Base-by-base conservation (phyloP, 2,797 vertebrate genomes). In the Pangasius krempfi region DNA sequence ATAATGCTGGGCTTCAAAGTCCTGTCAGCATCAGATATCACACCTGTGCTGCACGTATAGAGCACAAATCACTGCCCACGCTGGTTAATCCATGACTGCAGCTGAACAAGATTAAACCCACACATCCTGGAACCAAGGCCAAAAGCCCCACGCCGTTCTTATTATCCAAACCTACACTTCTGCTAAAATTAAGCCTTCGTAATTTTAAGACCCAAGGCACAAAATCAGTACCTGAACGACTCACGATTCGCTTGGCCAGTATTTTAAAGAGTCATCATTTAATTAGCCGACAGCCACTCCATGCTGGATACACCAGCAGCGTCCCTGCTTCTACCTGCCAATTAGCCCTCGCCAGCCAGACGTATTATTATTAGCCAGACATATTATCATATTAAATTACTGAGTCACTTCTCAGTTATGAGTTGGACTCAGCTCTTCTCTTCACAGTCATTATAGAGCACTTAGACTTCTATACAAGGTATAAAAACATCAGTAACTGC, bases 331-430 rank as follows among this genome's bases (percentile, higher is more conserved):
- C 76, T 84, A 91, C 85, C 90, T 89, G 88, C 88, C 89, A 92
- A 91, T 90, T 90, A 91, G 87, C 81, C 88, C 88, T 88, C 66
- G 10, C 68, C 60, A 88, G 85, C 72, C 87, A 52, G 79, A 87
- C 92, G 88, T 79, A 87, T 87, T 87, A 86, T 86, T 86, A 76
- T 66, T 87, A 79, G 86, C 86, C 90, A 90, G 86, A 88, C 79
- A 87, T 87, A 88, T 92, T 91, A 88, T 87, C 86, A 70, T 81
- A 14, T 88, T 54, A 64, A 88, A 88, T 90, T 85, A 85, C 86
- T 76, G 87, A 87, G 78, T 87, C 85, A 84, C 88, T 86, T 87
- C 85, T 73, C 82, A 76, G 66, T 87, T 92, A 92, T 89, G 89
- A 90, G 87, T 86, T 86, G 70, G 80, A 89, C 50, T 78, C 12